Evolutionary conservation across 1,140 invertebrate species (phyloP), one percentile per base, ranked within the genome.

Genomic region (Penaeus vannamei): DNA sequence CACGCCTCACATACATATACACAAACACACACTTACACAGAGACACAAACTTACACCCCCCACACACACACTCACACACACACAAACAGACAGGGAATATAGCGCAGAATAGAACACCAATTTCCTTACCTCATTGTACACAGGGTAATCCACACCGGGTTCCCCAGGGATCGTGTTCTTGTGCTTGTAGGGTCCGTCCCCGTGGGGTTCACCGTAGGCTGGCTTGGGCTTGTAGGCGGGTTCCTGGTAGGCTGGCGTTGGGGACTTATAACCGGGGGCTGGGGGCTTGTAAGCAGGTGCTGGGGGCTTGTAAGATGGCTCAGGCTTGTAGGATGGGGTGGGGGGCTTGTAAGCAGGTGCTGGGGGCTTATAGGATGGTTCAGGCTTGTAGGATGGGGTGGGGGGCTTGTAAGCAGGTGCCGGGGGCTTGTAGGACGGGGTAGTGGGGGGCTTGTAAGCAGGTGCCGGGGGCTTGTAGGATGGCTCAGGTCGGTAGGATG

Each of bases 81-180:
- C 36, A 36, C 36, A 36, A 36, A 36, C 36, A n/a, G n/a, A n/a
- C n/a, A n/a, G n/a, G n/a, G n/a, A n/a, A n/a, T n/a, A n/a, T n/a
- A n/a, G n/a, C n/a, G n/a, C n/a, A 10, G 53, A 53, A 14, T 53
- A 53, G 12, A 53, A 53, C 12, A 14, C 8, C 53, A 17, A 14
- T 14, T 14, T 53, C 10, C 92, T 91, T 59, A 92, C 90, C 82
- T 86, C 62, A 60, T 90, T 89, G 76, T 93, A 93, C 87, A 94
- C 93, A 19, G 94, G 94, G 92, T 94, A 95, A 91, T 95, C 94
- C 85, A 93, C 93, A 12, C 94, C 94, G 12, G 94, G 92, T n/a
- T 93, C 91, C 29, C 94, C 94, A 12, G 94, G 94, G 86, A 95
- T 94, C 23, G 60, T 86, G 83, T 88, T 87, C 42, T 80, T 66